Base-by-base conservation (phyloP, 1,140 invertebrate species). In the Triops cancriformis region DNA sequence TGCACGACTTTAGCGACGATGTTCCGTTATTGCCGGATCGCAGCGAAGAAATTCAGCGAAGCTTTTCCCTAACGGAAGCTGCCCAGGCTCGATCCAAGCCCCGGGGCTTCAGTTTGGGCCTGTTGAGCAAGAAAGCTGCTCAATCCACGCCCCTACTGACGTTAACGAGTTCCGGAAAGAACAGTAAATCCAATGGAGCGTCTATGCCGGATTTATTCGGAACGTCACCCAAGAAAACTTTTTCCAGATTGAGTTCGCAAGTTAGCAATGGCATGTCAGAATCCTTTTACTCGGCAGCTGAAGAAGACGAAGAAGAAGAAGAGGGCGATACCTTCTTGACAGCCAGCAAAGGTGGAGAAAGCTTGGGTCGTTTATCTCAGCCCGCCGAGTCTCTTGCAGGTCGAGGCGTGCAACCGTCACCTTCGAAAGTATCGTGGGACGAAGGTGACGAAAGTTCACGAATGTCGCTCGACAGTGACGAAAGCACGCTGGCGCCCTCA, bases 281-380 rank as follows among this genome's bases (percentile, higher is more conserved):
- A 84, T 90, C 92, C 28, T 96, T 95, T 85, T 95, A 94, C 82
- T 95, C 94, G 0, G 94, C 94, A 0, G 93, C 95, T 83, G 94
- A 96, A 84, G 93, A 95, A 87, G 2, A 28, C 83, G 83, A 42
- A 85, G 83, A 82, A 81, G 89, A 42, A 18, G 31, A 37, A 18
- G 77, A 78, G 18, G 64, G 43, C 74, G 26, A 64, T 64, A 64
- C 51, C 5, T 64, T 64, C 51, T 18, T 64, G n/a, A 64, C 51
- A 0, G 51, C 51, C 2, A 64, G 51, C 51, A 64, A 64, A 18
- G 51, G 51, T 0, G 51, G 51, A n/a, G 51, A 23, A 23, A 64
- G 51, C 51, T 12, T 23, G 51, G 23, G 7, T 18, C 51, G 51
- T 23, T 64, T 64, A 64, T 18, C 23, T 0, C 18, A 37, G 31